A percentile compares a stretch with the other conserved stretches of the same genome.
Evolutionary conservation across 2,113 vertebrate species (phyloP).

Genomic region (Mellivora capensis): DNA sequence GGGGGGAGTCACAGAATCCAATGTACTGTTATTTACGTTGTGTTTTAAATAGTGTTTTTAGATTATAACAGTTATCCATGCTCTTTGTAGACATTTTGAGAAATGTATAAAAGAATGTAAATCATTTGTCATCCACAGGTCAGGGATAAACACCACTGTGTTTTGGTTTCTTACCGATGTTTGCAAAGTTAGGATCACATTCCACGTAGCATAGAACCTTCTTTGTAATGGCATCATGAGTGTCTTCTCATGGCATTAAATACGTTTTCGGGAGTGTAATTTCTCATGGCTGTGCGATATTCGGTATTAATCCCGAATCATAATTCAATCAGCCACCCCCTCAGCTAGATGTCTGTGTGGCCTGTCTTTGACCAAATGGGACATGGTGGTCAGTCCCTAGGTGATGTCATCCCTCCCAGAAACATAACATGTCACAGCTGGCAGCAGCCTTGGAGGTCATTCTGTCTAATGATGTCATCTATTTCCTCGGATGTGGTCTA

Average conservation of each 20-base stretch:
- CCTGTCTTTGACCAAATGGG: neutral
- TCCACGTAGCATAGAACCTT: neutral
- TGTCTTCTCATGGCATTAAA: neutral
- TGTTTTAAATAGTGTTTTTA: neutral
- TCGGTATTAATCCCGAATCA: neutral
- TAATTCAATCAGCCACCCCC: neutral
- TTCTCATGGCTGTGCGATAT: neutral
- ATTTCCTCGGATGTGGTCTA: neutral
- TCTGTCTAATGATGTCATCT: neutral
- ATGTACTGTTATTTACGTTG: neutral
- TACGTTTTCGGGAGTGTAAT: neutral
- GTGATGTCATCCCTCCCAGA: neutral
- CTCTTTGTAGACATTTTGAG: neutral
- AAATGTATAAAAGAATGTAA: neutral
- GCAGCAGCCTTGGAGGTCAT: neutral
- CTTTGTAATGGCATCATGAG: neutral
- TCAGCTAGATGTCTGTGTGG: neutral
- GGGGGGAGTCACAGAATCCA: neutral
- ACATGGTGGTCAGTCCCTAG: neutral
- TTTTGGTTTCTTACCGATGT: neutral
- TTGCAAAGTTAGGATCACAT: neutral
- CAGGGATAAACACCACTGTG: neutral
- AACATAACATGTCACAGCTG: neutral
- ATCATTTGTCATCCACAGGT: neutral
- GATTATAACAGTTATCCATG: neutral